Conservation (phyloP, 1,140 invertebrate species). For the Neodiprion virginianus region DNA sequence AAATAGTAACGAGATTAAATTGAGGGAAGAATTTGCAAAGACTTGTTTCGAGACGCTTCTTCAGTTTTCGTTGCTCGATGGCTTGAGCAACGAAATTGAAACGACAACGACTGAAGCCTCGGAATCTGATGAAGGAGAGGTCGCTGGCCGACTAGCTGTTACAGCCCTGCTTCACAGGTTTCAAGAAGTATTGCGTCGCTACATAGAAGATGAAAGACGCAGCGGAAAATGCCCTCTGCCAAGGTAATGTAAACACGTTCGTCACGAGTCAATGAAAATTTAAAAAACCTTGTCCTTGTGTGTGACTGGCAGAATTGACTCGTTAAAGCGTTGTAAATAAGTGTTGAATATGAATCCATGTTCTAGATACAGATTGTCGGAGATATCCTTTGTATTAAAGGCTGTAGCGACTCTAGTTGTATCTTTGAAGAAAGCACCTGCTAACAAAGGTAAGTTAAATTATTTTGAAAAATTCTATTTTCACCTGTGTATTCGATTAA, state of each 20-base stretch:
- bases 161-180: slow-evolving; percentile 90
- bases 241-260: slow-evolving; percentile 65
- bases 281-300: no score
- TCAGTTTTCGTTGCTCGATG: slow-evolving; percentile 87
- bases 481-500: slow-evolving; percentile 12
- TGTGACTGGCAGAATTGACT: no score
- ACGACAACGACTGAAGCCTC: slow-evolving; percentile 50
- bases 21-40: slow-evolving; percentile 94
- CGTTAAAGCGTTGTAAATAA: not conserved
- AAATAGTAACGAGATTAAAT: slow-evolving; percentile 75
- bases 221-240: slow-evolving; percentile 91
- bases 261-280: not conserved
- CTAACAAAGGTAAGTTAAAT: slow-evolving; percentile 74
- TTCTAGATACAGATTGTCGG: slow-evolving; percentile 88
- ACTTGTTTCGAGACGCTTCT: slow-evolving; percentile 95
- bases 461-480: slow-evolving; percentile 20
- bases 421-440: slow-evolving; percentile 90
- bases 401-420: slow-evolving; percentile 91
- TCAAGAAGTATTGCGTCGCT: slow-evolving; percentile 89
- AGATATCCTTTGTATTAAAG: slow-evolving; percentile 97
- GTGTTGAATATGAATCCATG: slow-evolving; percentile 42
- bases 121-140: slow-evolving; percentile 62
- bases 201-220: slow-evolving; percentile 86
- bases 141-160: slow-evolving; percentile 87
- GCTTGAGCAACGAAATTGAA: slow-evolving; percentile 63